Conservation (phyloP, 2,888 invertebrate genomes). For the Lycophotia porphyrea region DNA sequence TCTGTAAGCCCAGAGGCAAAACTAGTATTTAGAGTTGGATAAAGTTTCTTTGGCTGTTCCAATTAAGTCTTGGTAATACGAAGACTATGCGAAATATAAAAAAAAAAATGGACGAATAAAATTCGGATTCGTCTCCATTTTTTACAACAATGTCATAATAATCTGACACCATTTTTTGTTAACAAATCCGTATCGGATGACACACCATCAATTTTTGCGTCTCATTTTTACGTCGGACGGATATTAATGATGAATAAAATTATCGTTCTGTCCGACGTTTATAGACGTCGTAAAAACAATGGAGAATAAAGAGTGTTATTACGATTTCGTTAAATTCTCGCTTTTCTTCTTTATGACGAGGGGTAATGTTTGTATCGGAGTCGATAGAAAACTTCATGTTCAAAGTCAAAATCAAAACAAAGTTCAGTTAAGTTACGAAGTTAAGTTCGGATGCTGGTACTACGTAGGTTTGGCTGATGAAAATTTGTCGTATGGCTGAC, state of each 20-base stretch:
- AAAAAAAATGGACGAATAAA: constrained; percentile 4
- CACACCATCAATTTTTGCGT: constrained; percentile 51
- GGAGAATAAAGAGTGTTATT: constrained; percentile 54
- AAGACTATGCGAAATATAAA: not conserved
- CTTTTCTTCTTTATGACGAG: constrained; percentile 28
- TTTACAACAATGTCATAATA: constrained; percentile 24
- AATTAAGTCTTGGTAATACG: not conserved
- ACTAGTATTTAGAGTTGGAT: constrained; percentile 9
- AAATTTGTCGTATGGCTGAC: not conserved
- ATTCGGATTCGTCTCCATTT: constrained; percentile 15
- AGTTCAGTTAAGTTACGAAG: no score
- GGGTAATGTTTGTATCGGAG: not conserved
- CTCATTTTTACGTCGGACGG: constrained; percentile 54
- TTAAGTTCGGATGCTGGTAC: not conserved
- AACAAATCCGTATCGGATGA: constrained; percentile 41
- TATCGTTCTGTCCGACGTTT: constrained; percentile 57
- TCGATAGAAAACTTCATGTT: not conserved
- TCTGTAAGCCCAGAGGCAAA: not conserved
- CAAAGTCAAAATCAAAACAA: no score
- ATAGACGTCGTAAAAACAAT: constrained; percentile 61
- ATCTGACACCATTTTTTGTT: constrained; percentile 30
- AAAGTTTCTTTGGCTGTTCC: constrained; percentile 4
- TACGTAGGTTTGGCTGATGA: no score
- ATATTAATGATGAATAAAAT: constrained; percentile 68
- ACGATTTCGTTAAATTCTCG: constrained; percentile 34